Evolutionary conservation across 2,113 vertebrate species (phyloP), one percentile per base, ranked within the genome.

Genomic region (Chiloscyllium plagiosum): DNA sequence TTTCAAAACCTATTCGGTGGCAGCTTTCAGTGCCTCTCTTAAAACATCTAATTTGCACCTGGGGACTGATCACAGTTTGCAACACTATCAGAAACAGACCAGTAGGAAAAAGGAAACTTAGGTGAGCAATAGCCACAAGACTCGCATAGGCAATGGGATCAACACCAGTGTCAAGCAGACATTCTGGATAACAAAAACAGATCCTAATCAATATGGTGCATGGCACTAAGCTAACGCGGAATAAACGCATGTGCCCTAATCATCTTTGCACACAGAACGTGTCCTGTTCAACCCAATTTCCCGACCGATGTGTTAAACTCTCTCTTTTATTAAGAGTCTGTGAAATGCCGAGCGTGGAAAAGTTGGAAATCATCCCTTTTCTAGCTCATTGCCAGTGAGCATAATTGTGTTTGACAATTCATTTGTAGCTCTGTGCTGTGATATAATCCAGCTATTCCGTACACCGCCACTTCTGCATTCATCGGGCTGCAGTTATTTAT

Each of bases 401-500:
- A 65, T 92, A 92, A 92, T 92, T 65, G 52, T 65, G 52, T 33
- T 65, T 61, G 87, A 92, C 87, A n/a, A 61, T 92, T 92, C 56
- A n/a, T 20, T 92, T 19, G 26, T n/a, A n/a, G 87, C 87, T 92
- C 56, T 61, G 20, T 92, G 87, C 56, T 33, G 56, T 92, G 87
- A 92, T 65, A 92, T 5, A 65, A 56, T 17, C 56, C 87, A 92
- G 87, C 13, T 17, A 19, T 65, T 29, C 86, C 13, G 50, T 89
- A 56, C 86, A 15, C 8, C 10, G 26, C 50, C 50, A 29, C 56
- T 24, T 17, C 13, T n/a, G 29, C 87, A 65, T 15, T 15, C 33
- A 4, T 65, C 65, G 15, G 56, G 56, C 13, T n/a, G 87, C 52
- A 65, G 29, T 7, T 65, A n/a, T 29, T 65, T 61, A 56, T n/a